A percentile compares a stretch with the other conserved stretches of the same genome.
Evolutionary conservation across 2,888 invertebrate species (phyloP).

Genomic region (Ectemnius continuus): DNA sequence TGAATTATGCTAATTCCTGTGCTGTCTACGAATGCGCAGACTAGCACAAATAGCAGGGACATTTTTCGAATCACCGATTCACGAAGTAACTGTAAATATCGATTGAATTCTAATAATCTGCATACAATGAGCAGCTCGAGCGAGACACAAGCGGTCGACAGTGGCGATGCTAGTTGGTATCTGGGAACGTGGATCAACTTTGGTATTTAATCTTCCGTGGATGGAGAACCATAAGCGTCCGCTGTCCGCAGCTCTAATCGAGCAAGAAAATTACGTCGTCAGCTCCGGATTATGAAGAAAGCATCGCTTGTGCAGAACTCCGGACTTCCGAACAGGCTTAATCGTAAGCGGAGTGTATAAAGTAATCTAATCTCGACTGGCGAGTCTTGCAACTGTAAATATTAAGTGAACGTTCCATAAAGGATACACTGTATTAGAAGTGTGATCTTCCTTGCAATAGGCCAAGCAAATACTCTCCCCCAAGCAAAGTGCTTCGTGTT

Average conservation of each 20-base stretch:
- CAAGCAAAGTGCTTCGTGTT: background rate
- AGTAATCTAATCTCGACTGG: background rate
- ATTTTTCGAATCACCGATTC: constrained; percentile 47
- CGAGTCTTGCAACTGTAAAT: too few species aligned
- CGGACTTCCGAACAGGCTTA: background rate
- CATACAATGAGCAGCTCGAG: constrained; percentile 43
- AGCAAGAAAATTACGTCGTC: background rate
- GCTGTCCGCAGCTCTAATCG: background rate
- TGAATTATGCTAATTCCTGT: too few species aligned
- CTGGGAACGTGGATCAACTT: constrained; percentile 41
- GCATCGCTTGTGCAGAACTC: background rate
- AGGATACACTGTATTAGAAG: background rate
- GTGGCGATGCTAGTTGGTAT: constrained; percentile 44
- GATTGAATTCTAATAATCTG: constrained; percentile 46
- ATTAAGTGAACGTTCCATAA: background rate
- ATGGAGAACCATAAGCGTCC: background rate
- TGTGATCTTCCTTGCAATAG: background rate
- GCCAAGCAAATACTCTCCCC: too few species aligned
- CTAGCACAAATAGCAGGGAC: constrained; percentile 26
- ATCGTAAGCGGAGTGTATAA: background rate
- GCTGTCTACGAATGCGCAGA: too few species aligned
- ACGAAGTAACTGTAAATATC: constrained; percentile 37
- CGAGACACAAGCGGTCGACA: constrained; percentile 29
- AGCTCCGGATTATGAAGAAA: background rate
- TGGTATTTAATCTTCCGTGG: constrained; percentile 2